Evolutionary conservation across 1,140 invertebrate species (phyloP), one percentile per base, ranked within the genome.

Genomic region (Calycopis cecrops): DNA sequence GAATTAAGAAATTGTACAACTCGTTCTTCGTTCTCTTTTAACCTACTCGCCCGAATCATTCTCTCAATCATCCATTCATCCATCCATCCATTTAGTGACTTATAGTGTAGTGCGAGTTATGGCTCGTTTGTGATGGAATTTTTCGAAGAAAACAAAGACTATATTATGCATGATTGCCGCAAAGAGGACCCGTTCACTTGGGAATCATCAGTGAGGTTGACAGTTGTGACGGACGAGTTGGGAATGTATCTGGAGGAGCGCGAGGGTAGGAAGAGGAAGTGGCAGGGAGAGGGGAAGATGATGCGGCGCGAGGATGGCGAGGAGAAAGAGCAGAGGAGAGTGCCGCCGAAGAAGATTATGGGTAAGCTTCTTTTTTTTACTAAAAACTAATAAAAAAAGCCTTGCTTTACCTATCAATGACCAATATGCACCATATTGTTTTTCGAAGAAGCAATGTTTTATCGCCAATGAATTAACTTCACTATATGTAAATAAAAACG

Each of bases 21-120:
- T 94, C 93, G 51, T 94, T 94, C 87, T 94, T 94, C 79, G 93
- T 94, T 52, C 92, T 94, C 86, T 94, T 94, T 87, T 94, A 94
- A 93, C 86, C 89, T 75, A 67, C 3, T 62, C 51, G 59, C 28
- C 9, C 10, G 28, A 16, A 1, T 14, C n/a, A 37, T 14, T 33
- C 47, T 14, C 8, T 38, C 55, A 62, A 65, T 71, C 57, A 59
- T 54, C 76, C 71, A 75, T 78, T 62, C 58, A 49, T 51, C 70
- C 76, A 80, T 75, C 54, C 64, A 56, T 70, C 76, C 76, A 79
- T 79, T 69, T 52, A 79, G 67, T 75, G 73, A 78, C 76, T 71
- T 65, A 40, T 66, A 63, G 72, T 79, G 70, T 66, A 62, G 71
- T 74, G 66, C 59, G 58, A 63, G 76, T 58, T 52, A 78, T 80